Evolutionary conservation across 2,888 invertebrate genomes (phyloP), one percentile per base, ranked within the genome.

Genomic region (Dasypolia templi): DNA sequence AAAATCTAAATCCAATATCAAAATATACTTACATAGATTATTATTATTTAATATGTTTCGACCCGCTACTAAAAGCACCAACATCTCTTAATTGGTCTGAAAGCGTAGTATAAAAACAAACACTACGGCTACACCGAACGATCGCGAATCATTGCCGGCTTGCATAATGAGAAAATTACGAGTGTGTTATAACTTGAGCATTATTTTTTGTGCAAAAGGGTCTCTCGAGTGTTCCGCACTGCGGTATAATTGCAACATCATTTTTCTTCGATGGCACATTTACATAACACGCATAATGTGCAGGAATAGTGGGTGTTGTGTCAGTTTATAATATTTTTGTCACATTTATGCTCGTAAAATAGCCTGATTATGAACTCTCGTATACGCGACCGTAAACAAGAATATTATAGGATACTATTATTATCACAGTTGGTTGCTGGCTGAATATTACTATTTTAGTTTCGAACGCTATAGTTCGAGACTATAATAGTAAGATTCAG

Each of bases 111-210:
- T 17, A 53, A 70, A 72, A 68, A 59, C n/a, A 39, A 22, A 44
- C 29, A 9, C 51, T 19, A 35, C n/a, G 9, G n/a, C n/a, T 35
- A 9, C 61, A 56, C 39, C 29, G 51, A 51, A 49, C 19, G 44
- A 70, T 51, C 64, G 44, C 51, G 51, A 76, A 81, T 73, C 49
- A 77, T 64, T 56, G 72, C 70, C 65, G 39, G 51, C 51, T 69
- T 59, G 66, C 42, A 39, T 59, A 55, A 9, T 51, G 44, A 61
- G 32, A 61, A 35, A 75, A 68, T 53, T 55, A 42, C 32, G 59
- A 62, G 35, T 79, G 63, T 59, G 55, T 55, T 72, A 61, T 51
- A 56, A 14, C 19, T 49, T 35, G 3, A 32, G 11, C 42, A 58
- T 39, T 55, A 59, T 55, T 71, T 81, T 69, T 75, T 55, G 44